Base-by-base conservation (phyloP, 2,888 invertebrate species). In the Drosophila meridionalis region DNA sequence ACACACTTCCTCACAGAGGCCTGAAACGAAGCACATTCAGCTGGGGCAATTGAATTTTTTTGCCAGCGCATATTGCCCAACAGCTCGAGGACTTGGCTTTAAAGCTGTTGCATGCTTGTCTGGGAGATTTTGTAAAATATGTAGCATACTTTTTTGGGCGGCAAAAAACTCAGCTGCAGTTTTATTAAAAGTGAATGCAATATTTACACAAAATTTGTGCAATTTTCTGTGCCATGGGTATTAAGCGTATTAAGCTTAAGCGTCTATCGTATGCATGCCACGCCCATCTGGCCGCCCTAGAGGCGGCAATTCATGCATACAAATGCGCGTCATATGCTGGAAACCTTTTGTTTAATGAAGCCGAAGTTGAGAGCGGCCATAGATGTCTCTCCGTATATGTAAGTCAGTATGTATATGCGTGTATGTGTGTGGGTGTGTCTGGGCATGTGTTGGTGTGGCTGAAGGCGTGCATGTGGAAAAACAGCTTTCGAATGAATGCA, bases 401-500 rank as follows among this genome's bases (percentile, higher is more conserved):
- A 43, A 40, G 53, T 48, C 30, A 50, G 9, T 40, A n/a, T 53
- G 9, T 30, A 48, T 56, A 40, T 52, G 38, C 62, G 9, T 40
- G 26, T 53, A 8, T 30, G 52, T 56, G 45, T 52, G 38, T 64
- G 14, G 48, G 61, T 42, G 47, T 53, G 64, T 40, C 1, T 43
- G 8, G 9, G 32, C 64, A 12, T 55, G 14, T 53, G 57, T 45
- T 45, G 43, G 53, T 55, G 40, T 59, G 60, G 42, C 26, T 73
- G 52, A 47, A 65, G 76, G 73, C 69, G 75, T 87, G 81, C 89
- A 89, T 80, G 87, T 82, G 89, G 89, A 89, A 87, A 87, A 87
- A 89, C 82, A 76, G 89, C 89, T 80, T 86, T 86, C 73, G 74
- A 85, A 87, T 89, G 83, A 89, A 87, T 87, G 89, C 89, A 87